Conservation (phyloP, 2,797 vertebrate species). For the Rachycentron canadum region DNA sequence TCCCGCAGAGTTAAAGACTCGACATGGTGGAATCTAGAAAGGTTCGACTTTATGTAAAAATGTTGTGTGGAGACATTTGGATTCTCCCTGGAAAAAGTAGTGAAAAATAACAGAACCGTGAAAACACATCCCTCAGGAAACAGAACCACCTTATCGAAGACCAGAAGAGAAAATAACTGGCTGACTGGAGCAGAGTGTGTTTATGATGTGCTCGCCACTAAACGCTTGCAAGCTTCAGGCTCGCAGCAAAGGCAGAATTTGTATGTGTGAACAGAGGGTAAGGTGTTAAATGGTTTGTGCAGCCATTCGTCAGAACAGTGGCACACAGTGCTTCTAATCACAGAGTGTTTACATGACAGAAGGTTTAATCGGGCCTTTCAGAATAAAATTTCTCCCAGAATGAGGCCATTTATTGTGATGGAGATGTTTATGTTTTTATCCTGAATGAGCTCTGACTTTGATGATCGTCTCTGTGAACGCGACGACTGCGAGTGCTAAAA, state of each 20-base stretch:
- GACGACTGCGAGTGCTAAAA: constrained; percentile 15
- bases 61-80: background rate
- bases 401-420: constrained; percentile 2
- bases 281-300: background rate
- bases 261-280: background rate
- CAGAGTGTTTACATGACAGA: background rate
- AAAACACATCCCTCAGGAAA: background rate
- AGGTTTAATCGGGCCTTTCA: background rate
- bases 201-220: background rate
- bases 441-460: constrained; percentile 21
- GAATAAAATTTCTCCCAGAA: constrained; percentile 8
- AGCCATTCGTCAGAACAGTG: background rate
- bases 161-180: background rate
- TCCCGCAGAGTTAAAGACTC: too few relatives aligned
- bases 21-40: too few relatives aligned
- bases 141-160: background rate
- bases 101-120: background rate
- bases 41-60: background rate
- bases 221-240: background rate
- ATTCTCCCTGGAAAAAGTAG: background rate
- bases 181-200: background rate
- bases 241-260: background rate
- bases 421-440: constrained; percentile 19
- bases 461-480: constrained; percentile 16
- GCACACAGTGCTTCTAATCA: background rate